These are phyloP conservation scores for Apogon hyalosoma DNA, from an alignment of 2,797 vertebrate genomes.

Conservation along the genomic window DNA sequence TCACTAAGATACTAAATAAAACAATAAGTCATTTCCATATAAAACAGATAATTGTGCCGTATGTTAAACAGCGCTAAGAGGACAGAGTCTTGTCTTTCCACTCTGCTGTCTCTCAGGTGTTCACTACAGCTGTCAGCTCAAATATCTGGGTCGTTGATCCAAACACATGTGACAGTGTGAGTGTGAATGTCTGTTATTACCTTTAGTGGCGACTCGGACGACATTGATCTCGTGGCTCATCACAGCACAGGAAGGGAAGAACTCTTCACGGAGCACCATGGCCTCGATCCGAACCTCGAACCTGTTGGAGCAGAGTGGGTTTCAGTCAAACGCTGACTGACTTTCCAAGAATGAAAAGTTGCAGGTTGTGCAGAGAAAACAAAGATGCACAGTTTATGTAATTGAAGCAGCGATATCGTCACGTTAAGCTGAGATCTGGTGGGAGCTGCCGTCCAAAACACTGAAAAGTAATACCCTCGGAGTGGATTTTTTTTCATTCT, in stretches of 20 bases:
- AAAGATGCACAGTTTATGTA: background rate
- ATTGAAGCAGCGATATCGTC: background rate
- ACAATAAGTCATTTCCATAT: no score
- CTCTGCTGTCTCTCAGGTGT: conserved; percentile 37
- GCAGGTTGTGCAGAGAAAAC: background rate
- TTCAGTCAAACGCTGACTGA: background rate
- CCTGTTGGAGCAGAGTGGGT: conserved; percentile 69
- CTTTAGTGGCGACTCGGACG: conserved; percentile 90
- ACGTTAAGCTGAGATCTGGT: background rate
- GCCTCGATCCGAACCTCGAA: conserved; percentile 96
- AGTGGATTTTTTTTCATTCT: no score
- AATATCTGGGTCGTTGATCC: conserved; percentile 66
- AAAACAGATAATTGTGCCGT: no score
- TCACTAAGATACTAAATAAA: no score
- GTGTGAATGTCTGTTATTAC: conserved; percentile 75
- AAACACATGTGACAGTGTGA: conserved; percentile 2
- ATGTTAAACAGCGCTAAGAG: background rate
- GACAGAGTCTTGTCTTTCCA: conserved; percentile 28
- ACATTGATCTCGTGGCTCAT: conserved; percentile 91
- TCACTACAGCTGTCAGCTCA: conserved; percentile 44
- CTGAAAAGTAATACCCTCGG: no score
- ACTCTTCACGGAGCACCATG: conserved; percentile 94
- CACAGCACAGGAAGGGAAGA: conserved; percentile 88
- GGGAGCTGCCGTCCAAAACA: background rate
- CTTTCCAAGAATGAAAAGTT: no score